A percentile compares a stretch with the other conserved stretches of the same genome.
Conservation (phyloP, 2,888 invertebrate species). For the Sarcophaga caerulescens region DNA sequence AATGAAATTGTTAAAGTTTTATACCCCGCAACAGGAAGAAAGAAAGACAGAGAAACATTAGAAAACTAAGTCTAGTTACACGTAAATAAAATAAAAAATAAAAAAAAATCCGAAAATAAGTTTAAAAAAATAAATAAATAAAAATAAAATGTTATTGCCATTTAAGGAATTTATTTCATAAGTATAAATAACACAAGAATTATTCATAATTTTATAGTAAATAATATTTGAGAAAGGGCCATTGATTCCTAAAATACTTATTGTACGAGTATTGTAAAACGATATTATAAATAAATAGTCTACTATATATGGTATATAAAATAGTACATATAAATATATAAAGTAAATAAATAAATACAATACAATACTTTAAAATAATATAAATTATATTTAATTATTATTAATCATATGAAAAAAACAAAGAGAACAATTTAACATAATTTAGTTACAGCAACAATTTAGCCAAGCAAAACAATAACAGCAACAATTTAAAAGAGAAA, state of each 20-base stretch:
- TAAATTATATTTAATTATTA: constrained; percentile 35
- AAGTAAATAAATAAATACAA: not conserved
- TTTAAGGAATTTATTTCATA: constrained; percentile 63
- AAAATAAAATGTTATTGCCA: constrained; percentile 60
- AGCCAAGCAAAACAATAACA: constrained; percentile 42
- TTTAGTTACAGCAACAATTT: constrained; percentile 36
- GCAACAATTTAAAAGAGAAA: constrained; percentile 19
- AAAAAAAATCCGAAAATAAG: constrained; percentile 17
- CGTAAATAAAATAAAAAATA: constrained; percentile 36
- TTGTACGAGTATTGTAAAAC: constrained; percentile 55
- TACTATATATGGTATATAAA: not conserved
- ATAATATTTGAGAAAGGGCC: constrained; percentile 67
- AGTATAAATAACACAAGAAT: constrained; percentile 25
- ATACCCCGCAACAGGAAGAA: constrained; percentile 44
- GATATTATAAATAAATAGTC: constrained; percentile 37
- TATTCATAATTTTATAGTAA: constrained; percentile 13
- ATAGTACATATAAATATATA: constrained; percentile 17
- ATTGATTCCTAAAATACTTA: constrained; percentile 75
- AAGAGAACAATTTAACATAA: constrained; percentile 31
- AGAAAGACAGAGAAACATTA: not conserved
- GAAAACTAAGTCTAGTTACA: constrained; percentile 47
- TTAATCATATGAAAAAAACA: no score
- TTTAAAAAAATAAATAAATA: no score
- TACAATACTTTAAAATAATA: constrained; percentile 1
- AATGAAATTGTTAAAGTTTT: constrained; percentile 65